Evolutionary conservation across 2,797 vertebrate species (phyloP).

Genomic region (Lycodopsis pacificus): DNA sequence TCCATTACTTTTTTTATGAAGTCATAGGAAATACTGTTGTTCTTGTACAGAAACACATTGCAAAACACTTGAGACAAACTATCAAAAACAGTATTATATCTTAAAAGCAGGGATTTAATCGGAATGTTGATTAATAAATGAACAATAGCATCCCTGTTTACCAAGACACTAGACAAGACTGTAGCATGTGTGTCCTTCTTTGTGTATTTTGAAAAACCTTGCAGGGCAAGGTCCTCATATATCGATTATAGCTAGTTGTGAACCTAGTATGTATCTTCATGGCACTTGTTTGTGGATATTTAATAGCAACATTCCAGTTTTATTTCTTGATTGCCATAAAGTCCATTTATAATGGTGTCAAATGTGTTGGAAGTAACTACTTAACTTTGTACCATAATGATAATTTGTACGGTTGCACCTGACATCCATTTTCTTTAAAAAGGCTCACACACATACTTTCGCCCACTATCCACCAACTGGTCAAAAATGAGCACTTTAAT

Average conservation of each 20-base stretch:
- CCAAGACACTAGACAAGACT: slow-evolving; percentile 38
- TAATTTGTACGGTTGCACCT: slow-evolving; percentile 19
- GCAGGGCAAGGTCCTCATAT: slow-evolving; percentile 81
- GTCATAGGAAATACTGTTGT: slow-evolving; percentile 36
- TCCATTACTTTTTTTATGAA: slow-evolving; percentile 37
- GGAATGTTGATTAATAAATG: slow-evolving; percentile 40
- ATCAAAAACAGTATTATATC: slow-evolving; percentile 79
- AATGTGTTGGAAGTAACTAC: slow-evolving; percentile 41
- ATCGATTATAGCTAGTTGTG: slow-evolving; percentile 62
- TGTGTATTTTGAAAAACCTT: slow-evolving; percentile 77
- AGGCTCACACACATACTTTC: slow-evolving; percentile 22
- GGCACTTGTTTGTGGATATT: slow-evolving; percentile 70
- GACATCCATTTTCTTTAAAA: slow-evolving; percentile 30
- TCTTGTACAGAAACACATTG: slow-evolving; percentile 34
- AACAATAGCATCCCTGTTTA: slow-evolving; percentile 38
- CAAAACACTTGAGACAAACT: slow-evolving; percentile 43
- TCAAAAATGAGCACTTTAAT: slow-evolving; percentile 82
- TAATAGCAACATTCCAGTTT: slow-evolving; percentile 73
- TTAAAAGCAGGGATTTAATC: slow-evolving; percentile 54
- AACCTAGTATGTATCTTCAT: slow-evolving; percentile 56
- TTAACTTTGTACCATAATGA: slow-evolving; percentile 44
- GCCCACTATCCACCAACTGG: slow-evolving; percentile 52
- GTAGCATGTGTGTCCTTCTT: slow-evolving; percentile 52
- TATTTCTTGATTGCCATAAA: slow-evolving; percentile 43
- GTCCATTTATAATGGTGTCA: slow-evolving; percentile 40